phyloP scores from a whole-genome alignment of 2,888 invertebrate genomes.

The Catocala fraxini region DNA sequence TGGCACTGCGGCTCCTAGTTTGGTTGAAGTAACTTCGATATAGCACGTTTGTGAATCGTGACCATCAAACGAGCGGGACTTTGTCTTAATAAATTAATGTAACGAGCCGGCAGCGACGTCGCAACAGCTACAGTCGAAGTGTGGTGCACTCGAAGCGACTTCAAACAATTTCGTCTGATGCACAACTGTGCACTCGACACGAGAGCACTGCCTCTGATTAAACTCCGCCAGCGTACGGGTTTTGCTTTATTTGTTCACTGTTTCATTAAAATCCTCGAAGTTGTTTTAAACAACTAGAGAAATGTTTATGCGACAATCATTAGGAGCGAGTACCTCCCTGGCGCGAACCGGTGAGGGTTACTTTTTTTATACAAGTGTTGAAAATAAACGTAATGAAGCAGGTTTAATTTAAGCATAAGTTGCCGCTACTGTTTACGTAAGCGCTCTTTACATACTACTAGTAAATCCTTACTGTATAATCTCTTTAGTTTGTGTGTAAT shows the following conservation, averaged over 20 bases:
- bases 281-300: constrained; percentile 35
- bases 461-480: no score
- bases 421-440: no score
- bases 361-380: background rate
- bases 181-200: constrained; percentile 65
- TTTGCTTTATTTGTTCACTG: constrained; percentile 64
- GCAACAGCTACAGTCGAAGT: constrained; percentile 35
- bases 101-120: constrained; percentile 25
- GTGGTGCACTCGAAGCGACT: constrained; percentile 59
- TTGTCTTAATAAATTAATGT: constrained; percentile 39
- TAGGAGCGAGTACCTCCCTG: background rate
- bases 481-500: no score
- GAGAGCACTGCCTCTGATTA: constrained; percentile 76
- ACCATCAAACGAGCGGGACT: constrained; percentile 20
- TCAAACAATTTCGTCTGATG: constrained; percentile 72
- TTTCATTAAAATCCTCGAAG: constrained; percentile 50
- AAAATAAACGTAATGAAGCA: no score
- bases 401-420: no score
- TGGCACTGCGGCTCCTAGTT: constrained; percentile 1
- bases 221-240: constrained; percentile 60
- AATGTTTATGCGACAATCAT: constrained; percentile 31
- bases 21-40: constrained; percentile 18
- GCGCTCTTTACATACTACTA: no score
- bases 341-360: background rate
- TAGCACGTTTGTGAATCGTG: constrained; percentile 38